Evolutionary conservation across 1,140 invertebrate species (phyloP), one percentile per base, ranked within the genome.

Genomic region (Vollenhovia emeryi): DNA sequence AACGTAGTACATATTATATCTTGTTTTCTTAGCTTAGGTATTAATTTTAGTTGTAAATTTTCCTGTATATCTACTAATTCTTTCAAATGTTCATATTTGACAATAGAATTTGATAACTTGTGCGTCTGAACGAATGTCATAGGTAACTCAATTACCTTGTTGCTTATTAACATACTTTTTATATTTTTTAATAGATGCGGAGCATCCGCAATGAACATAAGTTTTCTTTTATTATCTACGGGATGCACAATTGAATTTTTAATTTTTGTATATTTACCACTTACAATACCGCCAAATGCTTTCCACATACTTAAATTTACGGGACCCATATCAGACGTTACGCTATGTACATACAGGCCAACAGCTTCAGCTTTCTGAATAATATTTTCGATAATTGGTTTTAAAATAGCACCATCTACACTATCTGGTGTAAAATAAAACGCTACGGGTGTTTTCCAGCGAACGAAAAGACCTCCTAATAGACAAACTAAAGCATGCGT

Each of bases 301-400:
- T 9, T 66, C 62, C 36, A 66, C 62, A 66, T 66, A 1, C n/a
- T 36, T 66, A 43, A 43, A 40, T 66, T 66, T 13, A 66, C n/a
- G 1, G 62, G 21, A 43, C 62, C 62, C 62, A 66, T 66, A 13
- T 66, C 62, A 43, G 8, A 66, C 2, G 62, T 66, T 13, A 66
- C 2, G 43, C n/a, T 21, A 66, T 66, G 62, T 1, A 66, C 62
- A 9, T 40, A 40, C 3, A 66, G 24, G 43, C 62, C 62, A 66
- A 43, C n/a, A 7, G 36, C 8, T 66, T 66, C 62, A 13, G 62
- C 62, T 21, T 64, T 64, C 21, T n/a, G 0, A 40, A 64, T 64
- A 3, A 64, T 40, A 9, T 2, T 21, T 64, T 64, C 33, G 13
- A 64, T 9, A 2, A 36, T 64, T 8, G 9, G 30, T 64, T 64